Evolutionary conservation across 2,888 invertebrate species (phyloP), one percentile per base, ranked within the genome.

Genomic region (Omphaloscelis lunosa): DNA sequence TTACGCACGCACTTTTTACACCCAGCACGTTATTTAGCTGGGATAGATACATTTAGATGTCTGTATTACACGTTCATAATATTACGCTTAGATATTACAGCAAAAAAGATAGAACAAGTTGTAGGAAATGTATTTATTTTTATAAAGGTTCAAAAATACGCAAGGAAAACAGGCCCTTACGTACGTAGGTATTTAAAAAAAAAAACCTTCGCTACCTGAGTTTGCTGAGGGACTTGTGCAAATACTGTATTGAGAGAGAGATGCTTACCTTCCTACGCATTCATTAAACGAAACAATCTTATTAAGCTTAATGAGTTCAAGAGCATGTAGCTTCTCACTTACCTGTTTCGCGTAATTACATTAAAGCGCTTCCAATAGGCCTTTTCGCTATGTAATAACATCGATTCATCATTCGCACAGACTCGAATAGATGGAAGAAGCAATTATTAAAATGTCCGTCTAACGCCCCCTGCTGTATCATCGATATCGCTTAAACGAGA

Each of bases 381-480:
- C 81, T 87, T 87, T 89, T 87, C 80, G 77, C 80, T 63, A 70
- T 77, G 83, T 85, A 84, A 86, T 85, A 88, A 87, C 87, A 91
- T 82, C 89, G 82, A 92, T 91, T 91, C 85, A 90, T 92, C 91
- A 90, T 89, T 91, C 86, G 73, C 82, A 80, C 82, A 76, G 84
- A 82, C 86, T 83, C 78, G 87, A 88, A 89, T 88, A 89, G 90
- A 90, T 87, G 89, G 89, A 88, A 89, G 86, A 87, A 85, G 88
- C 86, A 92, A 91, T 91, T 89, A 89, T 89, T 85, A 89, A 34
- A 34, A 87, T 84, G 87, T 89, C 88, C 83, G 83, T 89, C 87
- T 88, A 89, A 84, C 77, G 76, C 48, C 77, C 67, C 80, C 85
- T 84, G 89, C 89, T 83, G 73, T 79, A 88, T 89, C 86, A 88